phyloP scores from a whole-genome alignment of 2,888 invertebrate genomes.

The Acanthopleura granulata region DNA sequence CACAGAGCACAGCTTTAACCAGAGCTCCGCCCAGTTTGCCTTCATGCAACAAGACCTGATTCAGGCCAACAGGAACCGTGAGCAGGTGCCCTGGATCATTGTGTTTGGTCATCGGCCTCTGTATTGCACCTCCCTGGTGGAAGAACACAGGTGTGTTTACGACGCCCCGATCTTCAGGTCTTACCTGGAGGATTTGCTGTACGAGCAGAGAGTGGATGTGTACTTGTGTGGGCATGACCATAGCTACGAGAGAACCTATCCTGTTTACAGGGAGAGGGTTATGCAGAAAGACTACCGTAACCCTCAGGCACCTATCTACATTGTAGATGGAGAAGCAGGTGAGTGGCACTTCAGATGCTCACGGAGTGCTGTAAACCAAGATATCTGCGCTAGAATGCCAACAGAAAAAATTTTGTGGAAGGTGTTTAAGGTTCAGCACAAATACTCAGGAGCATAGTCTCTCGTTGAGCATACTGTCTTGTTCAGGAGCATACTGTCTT shows the following conservation, averaged over 20 bases:
- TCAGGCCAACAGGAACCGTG: conserved; percentile 33
- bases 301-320: conserved; percentile 33
- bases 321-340: conserved; percentile 33
- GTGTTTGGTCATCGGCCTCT: conserved; percentile 37
- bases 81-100: conserved; percentile 34
- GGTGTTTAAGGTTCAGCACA: no score
- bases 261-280: conserved; percentile 27
- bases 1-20: conserved; percentile 35
- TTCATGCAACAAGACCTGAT: conserved; percentile 35
- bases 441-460: no score
- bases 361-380: no score
- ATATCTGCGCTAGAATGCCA: no score
- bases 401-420: no score
- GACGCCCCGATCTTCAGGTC: conserved; percentile 27
- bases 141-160: conserved; percentile 22
- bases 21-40: conserved; percentile 29
- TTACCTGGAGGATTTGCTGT: conserved; percentile 33
- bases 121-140: conserved; percentile 33
- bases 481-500: no score
- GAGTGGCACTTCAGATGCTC: no score
- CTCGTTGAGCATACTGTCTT: no score
- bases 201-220: conserved; percentile 35
- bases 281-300: conserved; percentile 30
- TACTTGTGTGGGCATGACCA: conserved; percentile 35
- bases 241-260: conserved; percentile 37